phyloP scores from a whole-genome alignment of 2,888 invertebrate species.

The Germaria angustata region DNA sequence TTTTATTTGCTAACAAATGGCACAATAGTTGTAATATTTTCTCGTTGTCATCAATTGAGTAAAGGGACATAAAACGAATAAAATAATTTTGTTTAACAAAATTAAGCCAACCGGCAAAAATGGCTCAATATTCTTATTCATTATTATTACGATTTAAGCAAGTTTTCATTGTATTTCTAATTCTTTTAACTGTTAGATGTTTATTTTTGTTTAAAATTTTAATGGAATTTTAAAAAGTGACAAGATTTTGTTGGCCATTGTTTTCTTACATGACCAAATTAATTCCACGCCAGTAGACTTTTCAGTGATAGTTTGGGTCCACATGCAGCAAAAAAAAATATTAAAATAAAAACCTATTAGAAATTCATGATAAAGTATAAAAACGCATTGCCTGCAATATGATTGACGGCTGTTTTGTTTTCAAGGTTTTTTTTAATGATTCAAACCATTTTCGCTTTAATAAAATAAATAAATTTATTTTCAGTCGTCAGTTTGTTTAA shows the following conservation, averaged over 20 bases:
- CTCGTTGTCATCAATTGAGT: too few species aligned
- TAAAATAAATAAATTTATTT: constrained; percentile 4
- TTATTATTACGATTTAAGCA: too few species aligned
- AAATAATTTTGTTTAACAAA: too few species aligned
- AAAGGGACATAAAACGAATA: too few species aligned
- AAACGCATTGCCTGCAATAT: constrained; percentile 35
- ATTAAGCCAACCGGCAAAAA: too few species aligned
- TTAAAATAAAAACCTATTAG: not conserved
- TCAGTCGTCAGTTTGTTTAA: not conserved
- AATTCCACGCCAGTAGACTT: not conserved
- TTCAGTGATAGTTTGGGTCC: constrained; percentile 26
- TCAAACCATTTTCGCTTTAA: not conserved
- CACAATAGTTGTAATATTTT: too few species aligned
- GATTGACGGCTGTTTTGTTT: constrained; percentile 42
- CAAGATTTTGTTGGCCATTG: constrained; percentile 9
- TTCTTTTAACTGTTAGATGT: too few species aligned
- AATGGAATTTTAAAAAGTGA: constrained; percentile 5
- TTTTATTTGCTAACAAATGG: too few species aligned
- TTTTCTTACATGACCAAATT: constrained; percentile 6
- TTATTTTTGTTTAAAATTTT: not conserved
- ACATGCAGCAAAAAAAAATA: not conserved
- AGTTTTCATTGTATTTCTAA: too few species aligned
- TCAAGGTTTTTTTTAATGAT: constrained; percentile 30
- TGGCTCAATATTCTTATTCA: too few species aligned
- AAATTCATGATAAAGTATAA: constrained; percentile 14